A percentile compares a stretch with the other conserved stretches of the same genome.
Evolutionary conservation across 1,140 invertebrate species (phyloP).

Genomic region (Octopus bimaculoides): DNA sequence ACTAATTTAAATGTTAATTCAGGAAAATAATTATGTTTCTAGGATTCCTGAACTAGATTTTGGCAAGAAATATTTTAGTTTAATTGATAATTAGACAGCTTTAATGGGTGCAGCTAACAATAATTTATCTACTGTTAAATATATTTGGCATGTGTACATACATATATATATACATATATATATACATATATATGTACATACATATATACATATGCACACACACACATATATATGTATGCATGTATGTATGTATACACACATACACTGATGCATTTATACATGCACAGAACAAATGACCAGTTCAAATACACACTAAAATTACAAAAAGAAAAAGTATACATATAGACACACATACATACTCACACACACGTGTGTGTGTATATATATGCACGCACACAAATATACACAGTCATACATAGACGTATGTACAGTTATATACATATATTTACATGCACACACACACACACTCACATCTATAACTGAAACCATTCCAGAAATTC

Average conservation of each 20-base stretch:
- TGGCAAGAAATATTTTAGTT: background rate
- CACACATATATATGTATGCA: background rate
- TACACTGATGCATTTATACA: background rate
- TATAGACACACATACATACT: background rate
- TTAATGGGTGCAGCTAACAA: background rate
- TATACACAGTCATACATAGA: background rate
- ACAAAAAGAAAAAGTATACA: background rate
- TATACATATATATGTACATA: background rate
- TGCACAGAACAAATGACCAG: background rate
- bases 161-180: slow-evolving; percentile 11
- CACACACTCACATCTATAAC: background rate
- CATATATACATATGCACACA: background rate
- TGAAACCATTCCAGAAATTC: background rate
- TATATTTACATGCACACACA: background rate
- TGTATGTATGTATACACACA: background rate
- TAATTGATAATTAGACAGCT: slow-evolving; percentile 1
- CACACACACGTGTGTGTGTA: background rate
- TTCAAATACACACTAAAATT: background rate
- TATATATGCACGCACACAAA: background rate
- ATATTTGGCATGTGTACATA: background rate
- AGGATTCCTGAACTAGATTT: background rate
- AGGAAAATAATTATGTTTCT: background rate
- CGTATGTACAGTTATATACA: background rate
- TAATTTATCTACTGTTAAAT: background rate
- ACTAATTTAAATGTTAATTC: background rate